These are phyloP conservation scores for Caenorhabditis sp. DNA, from an alignment of 2,888 invertebrate species.

Conservation along the genomic window DNA sequence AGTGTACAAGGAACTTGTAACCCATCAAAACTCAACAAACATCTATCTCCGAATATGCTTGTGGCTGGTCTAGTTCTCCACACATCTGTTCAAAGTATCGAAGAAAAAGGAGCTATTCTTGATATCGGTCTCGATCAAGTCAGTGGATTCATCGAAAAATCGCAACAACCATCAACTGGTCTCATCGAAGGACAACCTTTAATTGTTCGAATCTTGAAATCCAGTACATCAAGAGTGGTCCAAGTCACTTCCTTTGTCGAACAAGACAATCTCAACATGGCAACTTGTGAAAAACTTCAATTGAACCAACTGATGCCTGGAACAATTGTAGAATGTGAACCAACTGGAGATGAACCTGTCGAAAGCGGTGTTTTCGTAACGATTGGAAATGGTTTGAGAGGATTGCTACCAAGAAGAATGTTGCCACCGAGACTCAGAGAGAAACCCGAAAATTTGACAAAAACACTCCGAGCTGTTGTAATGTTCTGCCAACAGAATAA, in stretches of 20 bases:
- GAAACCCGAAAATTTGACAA: slow-evolving; percentile 52
- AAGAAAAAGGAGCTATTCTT: slow-evolving; percentile 68
- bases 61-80: slow-evolving; percentile 58
- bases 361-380: slow-evolving; percentile 56
- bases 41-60: slow-evolving; percentile 56
- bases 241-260: slow-evolving; percentile 58
- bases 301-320: slow-evolving; percentile 66
- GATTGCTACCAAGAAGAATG: slow-evolving; percentile 58
- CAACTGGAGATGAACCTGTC: slow-evolving; percentile 52
- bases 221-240: slow-evolving; percentile 48
- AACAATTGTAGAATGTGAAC: slow-evolving; percentile 62
- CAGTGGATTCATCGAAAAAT: slow-evolving; percentile 58
- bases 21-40: slow-evolving; percentile 58
- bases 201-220: slow-evolving; percentile 50
- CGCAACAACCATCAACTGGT: slow-evolving; percentile 41
- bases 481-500: slow-evolving; percentile 62
- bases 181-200: slow-evolving; percentile 57
- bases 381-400: slow-evolving; percentile 64
- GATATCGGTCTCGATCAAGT: slow-evolving; percentile 61
- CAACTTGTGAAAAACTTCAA: slow-evolving; percentile 49
- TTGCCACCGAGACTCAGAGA: slow-evolving; percentile 67
- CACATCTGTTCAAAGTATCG: slow-evolving; percentile 59
- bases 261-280: slow-evolving; percentile 45
- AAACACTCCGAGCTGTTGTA: slow-evolving; percentile 62
- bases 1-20: slow-evolving; percentile 42